Evolutionary conservation across 2,888 invertebrate species (phyloP).

Genomic region (Erebia palarica): DNA sequence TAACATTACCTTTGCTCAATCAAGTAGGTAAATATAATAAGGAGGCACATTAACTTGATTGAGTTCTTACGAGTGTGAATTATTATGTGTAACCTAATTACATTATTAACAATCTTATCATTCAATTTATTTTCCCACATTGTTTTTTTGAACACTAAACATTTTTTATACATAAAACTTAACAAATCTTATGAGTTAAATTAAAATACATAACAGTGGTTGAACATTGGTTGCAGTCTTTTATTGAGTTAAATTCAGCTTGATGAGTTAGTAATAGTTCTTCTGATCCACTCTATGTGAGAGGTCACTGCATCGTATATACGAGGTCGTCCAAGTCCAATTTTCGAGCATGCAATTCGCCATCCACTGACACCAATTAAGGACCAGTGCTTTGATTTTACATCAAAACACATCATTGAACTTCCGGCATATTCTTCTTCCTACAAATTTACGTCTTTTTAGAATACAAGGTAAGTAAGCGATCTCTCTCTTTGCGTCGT

Average conservation of each 20-base stretch:
- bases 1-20: neutral
- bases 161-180: conserved; percentile 23
- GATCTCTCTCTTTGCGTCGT: neutral
- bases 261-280: conserved; percentile 84
- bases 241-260: conserved; percentile 59
- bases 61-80: neutral
- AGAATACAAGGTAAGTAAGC: neutral
- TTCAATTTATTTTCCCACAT: neutral
- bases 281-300: conserved; percentile 92
- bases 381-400: conserved; percentile 88
- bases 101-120: no score
- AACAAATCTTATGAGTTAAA: conserved; percentile 14
- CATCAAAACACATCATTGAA: conserved; percentile 90
- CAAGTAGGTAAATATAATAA: neutral
- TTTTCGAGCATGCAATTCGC: conserved; percentile 92
- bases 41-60: neutral
- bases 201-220: conserved; percentile 19
- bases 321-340: conserved; percentile 89
- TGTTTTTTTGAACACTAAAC: conserved; percentile 6
- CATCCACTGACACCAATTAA: conserved; percentile 91
- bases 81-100: no score
- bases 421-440: conserved; percentile 95
- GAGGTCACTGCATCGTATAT: conserved; percentile 92
- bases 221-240: conserved; percentile 56
- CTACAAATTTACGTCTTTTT: conserved; percentile 63